Percentiles rank a stretch among this genome's conserved stretches.
These are phyloP conservation scores for Phalloptychus januarius DNA, from an alignment of 2,797 vertebrate species.

Conservation along the genomic window DNA sequence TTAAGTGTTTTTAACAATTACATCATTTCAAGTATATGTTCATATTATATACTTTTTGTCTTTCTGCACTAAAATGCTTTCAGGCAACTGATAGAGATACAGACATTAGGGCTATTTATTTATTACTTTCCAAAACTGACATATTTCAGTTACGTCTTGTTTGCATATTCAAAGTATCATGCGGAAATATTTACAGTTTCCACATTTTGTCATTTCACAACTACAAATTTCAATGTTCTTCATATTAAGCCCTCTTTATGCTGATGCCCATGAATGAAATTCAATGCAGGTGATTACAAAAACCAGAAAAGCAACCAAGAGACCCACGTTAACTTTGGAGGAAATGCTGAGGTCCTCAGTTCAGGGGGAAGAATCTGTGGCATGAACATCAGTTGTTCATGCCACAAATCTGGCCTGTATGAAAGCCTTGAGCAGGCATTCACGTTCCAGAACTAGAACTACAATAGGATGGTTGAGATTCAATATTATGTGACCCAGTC, in stretches of 20 bases:
- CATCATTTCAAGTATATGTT: background rate
- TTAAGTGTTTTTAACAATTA: background rate
- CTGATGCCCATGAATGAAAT: background rate
- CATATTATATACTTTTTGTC: background rate
- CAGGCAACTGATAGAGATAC: background rate
- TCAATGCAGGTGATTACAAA: background rate
- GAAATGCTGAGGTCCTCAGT: background rate
- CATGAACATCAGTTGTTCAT: background rate
- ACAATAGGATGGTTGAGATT: background rate
- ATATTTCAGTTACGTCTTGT: background rate
- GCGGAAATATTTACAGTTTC: background rate
- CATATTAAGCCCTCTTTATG: background rate
- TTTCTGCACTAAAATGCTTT: background rate
- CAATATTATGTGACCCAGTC: background rate
- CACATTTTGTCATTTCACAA: background rate
- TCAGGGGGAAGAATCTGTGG: background rate
- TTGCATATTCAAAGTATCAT: background rate
- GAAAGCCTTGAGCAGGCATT: background rate
- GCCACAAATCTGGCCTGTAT: background rate
- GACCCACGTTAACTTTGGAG: background rate
- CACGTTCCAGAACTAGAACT: background rate
- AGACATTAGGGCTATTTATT: background rate
- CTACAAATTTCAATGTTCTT: background rate
- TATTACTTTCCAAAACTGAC: background rate
- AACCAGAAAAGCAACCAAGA: background rate